Conservation (phyloP, 2,797 vertebrate species). For the Lophotriccus pileatus region DNA sequence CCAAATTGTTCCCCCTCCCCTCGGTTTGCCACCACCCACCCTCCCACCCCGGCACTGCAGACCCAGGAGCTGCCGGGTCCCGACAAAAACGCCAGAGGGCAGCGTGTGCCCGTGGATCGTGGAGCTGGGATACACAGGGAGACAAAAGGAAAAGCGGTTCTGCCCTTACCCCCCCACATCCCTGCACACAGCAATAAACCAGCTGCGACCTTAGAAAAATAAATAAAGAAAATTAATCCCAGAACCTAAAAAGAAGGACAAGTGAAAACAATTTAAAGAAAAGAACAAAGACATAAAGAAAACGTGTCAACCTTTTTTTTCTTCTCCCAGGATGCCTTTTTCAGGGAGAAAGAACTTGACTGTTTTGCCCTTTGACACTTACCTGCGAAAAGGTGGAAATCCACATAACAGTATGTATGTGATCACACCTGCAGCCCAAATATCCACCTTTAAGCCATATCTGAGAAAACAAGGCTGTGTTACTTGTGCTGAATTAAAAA, state of each 20-base stretch:
- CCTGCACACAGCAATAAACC: fast-evolving
- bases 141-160: background rate
- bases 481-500: background rate
- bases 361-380: background rate
- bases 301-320: background rate
- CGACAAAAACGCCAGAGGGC: background rate
- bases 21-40: background rate
- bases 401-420: conserved; percentile 97
- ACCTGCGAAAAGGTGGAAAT: conserved; percentile 98
- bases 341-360: background rate
- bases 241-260: background rate
- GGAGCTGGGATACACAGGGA: background rate
- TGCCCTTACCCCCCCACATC: background rate
- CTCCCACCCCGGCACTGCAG: background rate
- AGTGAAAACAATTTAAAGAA: background rate
- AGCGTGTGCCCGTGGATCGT: fast-evolving
- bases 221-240: background rate
- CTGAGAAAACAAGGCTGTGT: conserved; percentile 69
- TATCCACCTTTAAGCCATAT: conserved; percentile 96
- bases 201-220: background rate
- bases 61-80: background rate
- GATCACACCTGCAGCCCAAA: conserved; percentile 98
- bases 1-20: background rate
- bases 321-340: background rate
- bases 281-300: background rate